Evolutionary conservation across 2,113 vertebrate species (phyloP).

Genomic region (Lepus americanus): DNA sequence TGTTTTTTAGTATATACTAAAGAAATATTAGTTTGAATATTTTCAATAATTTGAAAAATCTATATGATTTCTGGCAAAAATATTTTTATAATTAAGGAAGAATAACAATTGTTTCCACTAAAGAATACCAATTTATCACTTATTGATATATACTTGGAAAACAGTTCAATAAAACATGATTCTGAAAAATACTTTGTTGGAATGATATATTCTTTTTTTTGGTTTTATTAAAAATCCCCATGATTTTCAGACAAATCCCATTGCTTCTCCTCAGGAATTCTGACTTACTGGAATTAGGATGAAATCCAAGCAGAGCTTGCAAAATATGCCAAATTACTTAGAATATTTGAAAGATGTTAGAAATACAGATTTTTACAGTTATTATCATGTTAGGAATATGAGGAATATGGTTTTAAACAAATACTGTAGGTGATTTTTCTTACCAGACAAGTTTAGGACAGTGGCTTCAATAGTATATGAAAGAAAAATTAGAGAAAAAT

Average conservation of each 20-base stretch:
- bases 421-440: slow-evolving; percentile 1
- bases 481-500: neutral
- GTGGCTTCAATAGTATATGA: neutral
- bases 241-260: neutral
- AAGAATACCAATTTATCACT: neutral
- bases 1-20: slow-evolving; percentile 23
- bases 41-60: slow-evolving; percentile 22
- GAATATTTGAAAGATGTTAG: neutral
- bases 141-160: neutral
- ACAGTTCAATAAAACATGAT: neutral
- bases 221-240: neutral
- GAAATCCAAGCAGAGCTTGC: neutral
- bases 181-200: neutral
- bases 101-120: neutral
- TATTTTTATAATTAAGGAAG: neutral
- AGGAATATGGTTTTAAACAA: neutral
- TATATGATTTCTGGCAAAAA: neutral
- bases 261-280: neutral
- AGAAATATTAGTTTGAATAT: neutral
- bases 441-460: neutral
- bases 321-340: neutral
- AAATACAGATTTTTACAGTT: neutral
- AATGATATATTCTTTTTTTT: neutral
- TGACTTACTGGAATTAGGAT: neutral
- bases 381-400: neutral